A percentile compares a stretch with the other conserved stretches of the same genome.
Evolutionary conservation across 2,888 invertebrate genomes (phyloP).

Genomic region (Norana najaformis): DNA sequence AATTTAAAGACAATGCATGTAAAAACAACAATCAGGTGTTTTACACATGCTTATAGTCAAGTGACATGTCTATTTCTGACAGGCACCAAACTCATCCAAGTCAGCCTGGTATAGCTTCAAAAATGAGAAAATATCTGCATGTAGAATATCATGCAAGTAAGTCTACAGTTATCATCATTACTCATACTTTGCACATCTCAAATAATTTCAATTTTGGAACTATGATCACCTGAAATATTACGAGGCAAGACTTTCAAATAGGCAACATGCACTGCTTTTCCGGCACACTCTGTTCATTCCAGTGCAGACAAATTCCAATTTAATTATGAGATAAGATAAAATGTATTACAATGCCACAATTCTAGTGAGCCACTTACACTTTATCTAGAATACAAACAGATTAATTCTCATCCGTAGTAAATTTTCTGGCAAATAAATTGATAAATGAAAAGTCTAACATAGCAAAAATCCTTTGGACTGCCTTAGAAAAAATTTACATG

Average conservation of each 20-base stretch:
- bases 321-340: not conserved
- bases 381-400: not conserved
- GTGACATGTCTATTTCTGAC: conserved; percentile 6
- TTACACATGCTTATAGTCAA: not conserved
- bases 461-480: not conserved
- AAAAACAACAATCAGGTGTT: not conserved
- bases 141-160: not conserved
- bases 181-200: not conserved
- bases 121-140: not conserved
- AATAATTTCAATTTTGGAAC: not conserved
- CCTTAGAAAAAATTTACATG: not conserved
- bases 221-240: not conserved
- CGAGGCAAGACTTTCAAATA: not conserved
- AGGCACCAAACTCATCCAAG: not conserved
- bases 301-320: not conserved
- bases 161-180: not conserved
- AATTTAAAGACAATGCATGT: not conserved
- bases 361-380: not conserved
- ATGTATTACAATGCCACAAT: not conserved
- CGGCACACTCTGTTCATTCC: not conserved
- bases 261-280: no score
- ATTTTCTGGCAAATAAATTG: not conserved
- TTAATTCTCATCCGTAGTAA: not conserved
- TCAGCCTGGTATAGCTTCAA: not conserved
- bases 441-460: not conserved